phyloP scores from a whole-genome alignment of 2,888 invertebrate genomes.

The Morpho deidamia region DNA sequence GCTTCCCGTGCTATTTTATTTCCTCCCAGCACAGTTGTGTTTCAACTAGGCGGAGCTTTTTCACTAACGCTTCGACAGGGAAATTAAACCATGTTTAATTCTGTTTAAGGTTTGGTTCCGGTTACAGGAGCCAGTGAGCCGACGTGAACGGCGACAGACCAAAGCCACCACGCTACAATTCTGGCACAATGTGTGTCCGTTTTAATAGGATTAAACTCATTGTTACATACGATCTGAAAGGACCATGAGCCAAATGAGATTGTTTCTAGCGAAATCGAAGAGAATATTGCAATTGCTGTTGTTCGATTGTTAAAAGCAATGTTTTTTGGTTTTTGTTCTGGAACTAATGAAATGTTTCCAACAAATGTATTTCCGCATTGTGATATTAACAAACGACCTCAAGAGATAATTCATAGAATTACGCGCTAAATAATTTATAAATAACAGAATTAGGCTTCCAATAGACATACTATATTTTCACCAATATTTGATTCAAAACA shows the following conservation, averaged over 20 bases:
- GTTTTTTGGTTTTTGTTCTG: conserved; percentile 17
- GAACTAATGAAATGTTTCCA: conserved; percentile 12
- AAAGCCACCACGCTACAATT: conserved; percentile 71
- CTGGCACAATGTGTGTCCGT: conserved; percentile 71
- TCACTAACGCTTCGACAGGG: conserved; percentile 51
- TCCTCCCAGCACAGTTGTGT: conserved; percentile 72
- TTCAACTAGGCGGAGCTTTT: conserved; percentile 71
- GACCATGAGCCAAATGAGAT: conserved; percentile 61
- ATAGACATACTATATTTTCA: too few species aligned
- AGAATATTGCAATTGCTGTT: conserved; percentile 32
- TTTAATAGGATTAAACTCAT: conserved; percentile 76
- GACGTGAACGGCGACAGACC: conserved; percentile 71
- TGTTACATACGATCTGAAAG: conserved; percentile 68
- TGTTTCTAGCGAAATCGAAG: conserved; percentile 54
- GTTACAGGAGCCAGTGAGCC: conserved; percentile 55
- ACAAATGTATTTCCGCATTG: background rate
- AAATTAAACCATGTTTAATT: conserved; percentile 77
- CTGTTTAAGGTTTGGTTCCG: conserved; percentile 73
- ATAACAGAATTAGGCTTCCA: too few species aligned
- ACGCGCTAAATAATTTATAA: background rate
- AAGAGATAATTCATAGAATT: too few species aligned
- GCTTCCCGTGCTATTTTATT: conserved; percentile 76
- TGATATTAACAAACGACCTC: background rate
- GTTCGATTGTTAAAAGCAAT: conserved; percentile 23
- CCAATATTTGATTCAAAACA: too few species aligned